Percentiles rank a stretch among this genome's conserved stretches.
These are phyloP conservation scores for Nephrotoma flavescens DNA, from an alignment of 2,888 invertebrate genomes.

Conservation along the genomic window DNA sequence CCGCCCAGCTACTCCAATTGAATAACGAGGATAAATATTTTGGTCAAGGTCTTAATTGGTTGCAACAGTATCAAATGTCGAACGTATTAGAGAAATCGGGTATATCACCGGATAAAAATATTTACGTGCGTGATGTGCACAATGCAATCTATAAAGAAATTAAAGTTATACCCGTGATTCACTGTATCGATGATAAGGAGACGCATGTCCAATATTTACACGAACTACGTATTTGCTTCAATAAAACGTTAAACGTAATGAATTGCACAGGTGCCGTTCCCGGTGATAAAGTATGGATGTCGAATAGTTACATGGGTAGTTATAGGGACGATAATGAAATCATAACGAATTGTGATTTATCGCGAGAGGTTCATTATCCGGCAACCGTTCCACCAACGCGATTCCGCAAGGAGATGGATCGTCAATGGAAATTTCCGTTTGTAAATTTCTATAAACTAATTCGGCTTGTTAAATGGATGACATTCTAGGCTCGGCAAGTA, in stretches of 20 bases:
- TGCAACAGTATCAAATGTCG: conserved; percentile 44
- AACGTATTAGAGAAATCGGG: conserved; percentile 38
- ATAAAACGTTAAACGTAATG: conserved; percentile 44
- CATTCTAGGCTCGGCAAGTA: conserved; percentile 28
- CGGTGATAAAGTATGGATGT: conserved; percentile 16
- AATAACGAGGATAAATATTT: conserved; percentile 55
- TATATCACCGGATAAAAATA: conserved; percentile 40
- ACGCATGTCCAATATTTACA: conserved; percentile 42
- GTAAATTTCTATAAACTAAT: conserved; percentile 41
- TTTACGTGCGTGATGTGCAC: conserved; percentile 35
- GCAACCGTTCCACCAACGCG: conserved; percentile 30
- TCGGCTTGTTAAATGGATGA: conserved; percentile 46
- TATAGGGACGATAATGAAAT: conserved; percentile 28
- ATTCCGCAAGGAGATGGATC: background rate
- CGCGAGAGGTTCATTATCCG: conserved; percentile 41
- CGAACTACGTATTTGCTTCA: conserved; percentile 61
- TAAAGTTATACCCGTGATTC: conserved; percentile 44
- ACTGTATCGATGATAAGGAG: conserved; percentile 45
- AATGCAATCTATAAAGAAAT: conserved; percentile 38
- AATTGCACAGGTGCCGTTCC: conserved; percentile 46
- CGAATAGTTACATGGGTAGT: conserved; percentile 14
- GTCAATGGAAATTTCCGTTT: conserved; percentile 28
- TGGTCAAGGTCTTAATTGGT: conserved; percentile 43
- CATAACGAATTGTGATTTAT: conserved; percentile 43
- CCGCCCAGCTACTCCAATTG: conserved; percentile 39